Evolutionary conservation across 53 echinoderm and acorn worm genomes (phyloP), one percentile per base, ranked within the genome.

Genomic region (Henricia sp.): DNA sequence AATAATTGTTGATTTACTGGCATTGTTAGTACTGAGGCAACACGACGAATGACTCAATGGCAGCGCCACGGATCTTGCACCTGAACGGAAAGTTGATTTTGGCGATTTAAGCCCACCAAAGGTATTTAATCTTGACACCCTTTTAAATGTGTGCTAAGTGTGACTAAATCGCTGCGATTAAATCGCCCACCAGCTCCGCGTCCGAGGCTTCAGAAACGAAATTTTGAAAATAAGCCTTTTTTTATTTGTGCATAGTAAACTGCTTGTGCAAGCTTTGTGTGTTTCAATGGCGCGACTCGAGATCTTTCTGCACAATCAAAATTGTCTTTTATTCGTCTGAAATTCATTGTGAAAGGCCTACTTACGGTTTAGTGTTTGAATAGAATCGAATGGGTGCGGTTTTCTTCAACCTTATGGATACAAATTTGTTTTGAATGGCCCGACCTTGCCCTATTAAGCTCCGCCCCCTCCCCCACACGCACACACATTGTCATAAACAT

Each of bases 121-220:
- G 60, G 50, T 6, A 60, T 77, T 77, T 77, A 59, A 77, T 58
- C 77, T 77, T 77, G 77, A 77, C 58, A 77, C 77, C 60, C n/a
- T 77, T 27, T 4, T 5, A 59, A 74, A 74, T 52, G 75, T 60
- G 77, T 59, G 59, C 58, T 77, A 77, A 77, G 77, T 77, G 77
- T n/a, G 77, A 77, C 77, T 43, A 59, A 77, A 77, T 76, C 77
- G 77, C 25, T 27, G 25, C 19, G 42, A 77, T 77, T 77, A 60
- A 77, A 59, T 77, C 60, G 60, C 77, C 32, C 19, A 44, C 43
- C 58, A 29, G n/a, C n/a, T n/a, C 46, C 60, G 42, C 6, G 13
- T 70, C 27, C 58, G 43, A 77, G 77, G 59, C 77, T 60, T 41
- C 29, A 30, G 60, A 77, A 70, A 59, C n/a, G n/a, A n/a, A 58